Evolutionary conservation across 2,113 vertebrate species (phyloP).

Genomic region (Neodon shergylaensis): DNA sequence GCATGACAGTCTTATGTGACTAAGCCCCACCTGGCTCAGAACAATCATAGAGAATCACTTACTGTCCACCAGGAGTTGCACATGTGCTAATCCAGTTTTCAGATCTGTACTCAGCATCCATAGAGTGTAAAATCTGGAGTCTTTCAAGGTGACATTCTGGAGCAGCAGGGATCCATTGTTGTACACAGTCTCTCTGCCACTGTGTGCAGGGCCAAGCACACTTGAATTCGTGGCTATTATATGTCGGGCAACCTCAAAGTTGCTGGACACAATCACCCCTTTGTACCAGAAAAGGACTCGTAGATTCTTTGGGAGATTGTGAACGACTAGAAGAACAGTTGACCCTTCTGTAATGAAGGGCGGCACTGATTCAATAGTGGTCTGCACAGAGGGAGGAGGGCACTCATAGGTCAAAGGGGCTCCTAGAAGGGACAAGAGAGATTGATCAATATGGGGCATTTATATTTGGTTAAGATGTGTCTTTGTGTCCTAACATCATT

Average conservation of each 20-base stretch:
- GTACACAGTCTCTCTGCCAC: neutral
- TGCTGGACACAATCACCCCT: accelerated
- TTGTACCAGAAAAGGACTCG: accelerated
- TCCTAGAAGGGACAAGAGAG: neutral
- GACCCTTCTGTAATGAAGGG: accelerated
- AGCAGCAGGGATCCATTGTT: slow-evolving; percentile 51
- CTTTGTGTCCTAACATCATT: neutral
- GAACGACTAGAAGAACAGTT: neutral
- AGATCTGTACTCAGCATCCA: neutral
- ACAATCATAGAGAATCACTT: neutral
- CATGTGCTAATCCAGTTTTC: too few species aligned
- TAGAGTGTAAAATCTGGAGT: neutral
- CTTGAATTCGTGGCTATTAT: accelerated
- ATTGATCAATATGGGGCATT: too few species aligned
- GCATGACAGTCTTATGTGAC: neutral
- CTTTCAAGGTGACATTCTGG: neutral
- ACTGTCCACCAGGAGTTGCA: neutral
- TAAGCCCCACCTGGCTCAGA: neutral
- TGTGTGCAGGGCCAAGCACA: accelerated
- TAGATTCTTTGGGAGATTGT: neutral
- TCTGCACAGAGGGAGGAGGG: neutral
- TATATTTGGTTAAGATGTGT: neutral
- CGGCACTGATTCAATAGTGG: neutral
- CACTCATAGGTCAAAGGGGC: neutral
- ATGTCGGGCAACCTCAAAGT: accelerated